A percentile compares a stretch with the other conserved stretches of the same genome.
phyloP scores from a whole-genome alignment of 2,797 vertebrate species.

The Bradypodion pumilum region DNA sequence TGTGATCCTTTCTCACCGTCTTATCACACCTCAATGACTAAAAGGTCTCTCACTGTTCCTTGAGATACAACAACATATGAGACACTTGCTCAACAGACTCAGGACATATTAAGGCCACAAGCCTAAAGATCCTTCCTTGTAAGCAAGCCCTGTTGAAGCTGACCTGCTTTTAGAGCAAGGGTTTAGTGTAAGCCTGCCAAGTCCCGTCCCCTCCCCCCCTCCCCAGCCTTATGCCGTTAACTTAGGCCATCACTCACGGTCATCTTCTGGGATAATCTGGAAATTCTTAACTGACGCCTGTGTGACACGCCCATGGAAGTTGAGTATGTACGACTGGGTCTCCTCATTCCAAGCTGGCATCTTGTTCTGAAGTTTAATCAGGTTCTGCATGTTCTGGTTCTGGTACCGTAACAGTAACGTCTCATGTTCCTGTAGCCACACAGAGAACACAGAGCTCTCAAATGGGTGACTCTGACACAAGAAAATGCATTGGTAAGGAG shows the following conservation, averaged over 20 bases:
- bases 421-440: slow-evolving; percentile 78
- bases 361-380: slow-evolving; percentile 86
- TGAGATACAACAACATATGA: too few species aligned
- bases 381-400: slow-evolving; percentile 78
- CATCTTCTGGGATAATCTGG: slow-evolving; percentile 86
- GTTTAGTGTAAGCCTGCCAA: background rate
- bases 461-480: background rate
- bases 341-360: slow-evolving; percentile 85
- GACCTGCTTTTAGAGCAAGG: background rate
- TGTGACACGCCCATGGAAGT: slow-evolving; percentile 89
- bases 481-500: background rate
- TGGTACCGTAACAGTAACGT: slow-evolving; percentile 79
- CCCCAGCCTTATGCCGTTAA: background rate
- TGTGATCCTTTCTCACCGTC: too few species aligned
- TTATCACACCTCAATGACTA: too few species aligned
- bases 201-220: too few species aligned
- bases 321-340: slow-evolving; percentile 83
- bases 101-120: background rate
- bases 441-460: background rate
- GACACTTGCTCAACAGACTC: background rate
- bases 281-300: slow-evolving; percentile 92
- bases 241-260: too few species aligned
- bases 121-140: background rate
- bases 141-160: background rate
- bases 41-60: too few species aligned